phyloP scores from a whole-genome alignment of 2,888 invertebrate species.

The Bursaphelenchus okinawaensis region DNA sequence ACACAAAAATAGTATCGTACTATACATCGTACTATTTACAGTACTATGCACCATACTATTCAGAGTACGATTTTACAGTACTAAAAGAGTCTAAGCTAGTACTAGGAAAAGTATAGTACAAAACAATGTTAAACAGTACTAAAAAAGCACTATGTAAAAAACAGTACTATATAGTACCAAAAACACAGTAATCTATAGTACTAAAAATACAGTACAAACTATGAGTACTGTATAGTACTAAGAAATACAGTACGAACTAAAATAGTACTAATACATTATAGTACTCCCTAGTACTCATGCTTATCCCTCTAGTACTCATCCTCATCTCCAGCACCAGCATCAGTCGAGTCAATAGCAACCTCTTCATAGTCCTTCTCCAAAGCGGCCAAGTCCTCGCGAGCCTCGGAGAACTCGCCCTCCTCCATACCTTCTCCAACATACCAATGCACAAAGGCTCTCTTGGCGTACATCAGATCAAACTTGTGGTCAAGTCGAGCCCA shows the following conservation, averaged over 20 bases:
- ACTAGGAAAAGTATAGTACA: no score
- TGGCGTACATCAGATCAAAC: slow-evolving; percentile 65
- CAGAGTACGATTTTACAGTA: no score
- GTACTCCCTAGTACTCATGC: background rate
- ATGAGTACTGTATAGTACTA: no score
- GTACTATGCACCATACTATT: no score
- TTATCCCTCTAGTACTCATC: slow-evolving; percentile 12
- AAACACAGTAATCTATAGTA: background rate
- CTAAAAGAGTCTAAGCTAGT: no score
- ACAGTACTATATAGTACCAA: no score
- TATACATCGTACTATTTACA: no score
- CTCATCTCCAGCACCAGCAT: slow-evolving; percentile 16
- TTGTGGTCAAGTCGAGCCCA: slow-evolving; percentile 76
- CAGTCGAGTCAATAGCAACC: slow-evolving; percentile 16
- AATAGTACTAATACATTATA: background rate
- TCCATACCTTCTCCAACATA: slow-evolving; percentile 57
- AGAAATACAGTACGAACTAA: no score
- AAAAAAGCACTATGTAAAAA: no score
- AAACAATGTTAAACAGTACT: no score
- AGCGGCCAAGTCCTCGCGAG: slow-evolving; percentile 38
- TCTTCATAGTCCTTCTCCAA: slow-evolving; percentile 29
- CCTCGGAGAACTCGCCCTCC: slow-evolving; percentile 25
- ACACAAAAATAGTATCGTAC: no score
- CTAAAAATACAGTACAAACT: no score
- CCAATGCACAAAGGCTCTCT: slow-evolving; percentile 85